Evolutionary conservation across 1,140 invertebrate genomes (phyloP).

Genomic region (Helicoverpa zea): DNA sequence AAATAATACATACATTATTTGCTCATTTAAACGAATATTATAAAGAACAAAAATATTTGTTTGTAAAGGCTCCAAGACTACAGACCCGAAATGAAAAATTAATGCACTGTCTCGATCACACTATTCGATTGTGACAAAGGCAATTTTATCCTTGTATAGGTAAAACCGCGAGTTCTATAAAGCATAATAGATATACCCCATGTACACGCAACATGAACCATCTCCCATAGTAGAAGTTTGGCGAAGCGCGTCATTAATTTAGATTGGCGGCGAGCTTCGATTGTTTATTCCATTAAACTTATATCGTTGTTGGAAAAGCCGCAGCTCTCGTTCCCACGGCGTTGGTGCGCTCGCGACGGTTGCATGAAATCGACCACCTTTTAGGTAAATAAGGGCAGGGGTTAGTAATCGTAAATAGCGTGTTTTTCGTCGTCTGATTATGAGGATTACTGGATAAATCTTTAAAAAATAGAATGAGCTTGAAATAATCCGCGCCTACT

Average conservation of each 20-base stretch:
- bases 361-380: background rate
- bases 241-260: slow-evolving; percentile 55
- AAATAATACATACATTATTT: too few relatives aligned
- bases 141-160: too few relatives aligned
- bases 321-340: background rate
- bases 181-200: background rate
- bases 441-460: background rate
- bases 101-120: too few relatives aligned
- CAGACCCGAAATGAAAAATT: too few relatives aligned
- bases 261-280: slow-evolving; percentile 55
- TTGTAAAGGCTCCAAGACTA: too few relatives aligned
- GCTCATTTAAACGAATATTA: too few relatives aligned
- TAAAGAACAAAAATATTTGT: too few relatives aligned
- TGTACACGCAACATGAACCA: background rate
- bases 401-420: background rate
- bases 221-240: background rate
- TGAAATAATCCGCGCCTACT: too few relatives aligned
- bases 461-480: background rate
- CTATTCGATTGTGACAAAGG: too few relatives aligned
- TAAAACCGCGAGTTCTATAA: background rate
- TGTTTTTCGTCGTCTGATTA: too few relatives aligned
- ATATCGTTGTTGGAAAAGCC: slow-evolving; percentile 53
- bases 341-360: background rate
- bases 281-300: slow-evolving; percentile 81
- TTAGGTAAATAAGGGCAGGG: background rate